A percentile compares a stretch with the other conserved stretches of the same genome.
Evolutionary conservation across 2,797 vertebrate species (phyloP).

Genomic region (Bradypus variegatus): DNA sequence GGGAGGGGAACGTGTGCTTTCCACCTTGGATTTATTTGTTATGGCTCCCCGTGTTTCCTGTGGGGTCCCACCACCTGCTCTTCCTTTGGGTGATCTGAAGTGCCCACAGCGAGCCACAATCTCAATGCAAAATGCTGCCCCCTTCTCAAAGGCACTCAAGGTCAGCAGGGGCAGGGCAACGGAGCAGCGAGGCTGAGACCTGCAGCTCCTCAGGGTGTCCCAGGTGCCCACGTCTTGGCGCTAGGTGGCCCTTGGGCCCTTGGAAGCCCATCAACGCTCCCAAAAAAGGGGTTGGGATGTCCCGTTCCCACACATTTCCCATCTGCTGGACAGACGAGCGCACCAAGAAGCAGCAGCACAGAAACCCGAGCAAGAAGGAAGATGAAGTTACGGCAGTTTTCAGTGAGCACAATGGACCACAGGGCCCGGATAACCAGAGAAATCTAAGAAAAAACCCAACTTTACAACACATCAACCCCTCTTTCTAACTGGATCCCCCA

Average conservation of each 20-base stretch:
- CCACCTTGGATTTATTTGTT: too few species aligned
- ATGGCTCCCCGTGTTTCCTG: fast-evolving
- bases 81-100: background rate
- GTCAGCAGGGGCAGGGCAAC: background rate
- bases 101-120: fast-evolving
- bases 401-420: background rate
- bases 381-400: fast-evolving
- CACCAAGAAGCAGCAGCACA: background rate
- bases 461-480: background rate
- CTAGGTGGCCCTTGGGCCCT: background rate
- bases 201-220: background rate
- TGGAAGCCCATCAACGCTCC: background rate
- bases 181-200: background rate
- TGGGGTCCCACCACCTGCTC: fast-evolving
- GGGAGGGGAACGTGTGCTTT: background rate
- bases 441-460: too few species aligned
- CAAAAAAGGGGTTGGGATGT: background rate
- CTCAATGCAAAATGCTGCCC: background rate
- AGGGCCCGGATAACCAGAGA: background rate
- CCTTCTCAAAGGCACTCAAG: background rate
- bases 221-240: background rate
- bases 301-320: background rate
- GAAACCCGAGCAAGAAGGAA: background rate
- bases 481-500: background rate
- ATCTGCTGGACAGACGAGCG: background rate